Base-by-base conservation (phyloP, 2,888 invertebrate genomes). In the Habroteleia sp. region DNA sequence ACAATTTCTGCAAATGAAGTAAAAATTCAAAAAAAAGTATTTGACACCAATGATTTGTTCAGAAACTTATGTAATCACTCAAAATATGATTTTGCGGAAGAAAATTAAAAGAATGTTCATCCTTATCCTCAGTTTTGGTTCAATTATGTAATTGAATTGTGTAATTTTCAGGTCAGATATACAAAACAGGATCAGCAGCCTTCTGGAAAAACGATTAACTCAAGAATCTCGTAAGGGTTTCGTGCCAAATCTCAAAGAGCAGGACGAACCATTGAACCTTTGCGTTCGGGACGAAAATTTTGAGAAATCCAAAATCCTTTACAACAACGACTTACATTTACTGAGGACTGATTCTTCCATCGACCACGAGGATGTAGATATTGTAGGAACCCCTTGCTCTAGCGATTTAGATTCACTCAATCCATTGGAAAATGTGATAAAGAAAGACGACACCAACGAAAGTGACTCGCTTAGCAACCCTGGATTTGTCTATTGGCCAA, bases 231-330 rank as follows among this genome's bases (percentile, higher is more conserved):
- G 91, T 54, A 90, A 90, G 69, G 89, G 77, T 79, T 84, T 75
- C 85, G 88, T 52, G 85, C 87, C 80, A 87, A 89, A 79, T 85
- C 86, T 79, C 86, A 89, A 83, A 41, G 89, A 91, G 54, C 91
- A 91, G 79, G 93, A 94, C 46, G 95, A 96, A 83, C 96, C 96
- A 0, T 89, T 96, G 2, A 96, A 96, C 88, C 91, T 96, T 2
- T 96, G 96, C 84, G 91, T 96, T 63, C 90, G 95, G 50, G 96
- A 96, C 83, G 90, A 93, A 44, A 92, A 92, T 80, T 93, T 93
- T 74, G 85, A 93, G 14, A 93, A 93, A 82, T 91, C 93, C 77
- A 91, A 93, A 77, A 89, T 93, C 25, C 89, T 92, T 50, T 90
- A 91, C 80, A 92, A 92, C 76, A 91, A 92, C 73, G 90, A 91